Evolutionary conservation across 2,797 vertebrate genomes (phyloP).

Genomic region (Cryptoblepharus egeriae): DNA sequence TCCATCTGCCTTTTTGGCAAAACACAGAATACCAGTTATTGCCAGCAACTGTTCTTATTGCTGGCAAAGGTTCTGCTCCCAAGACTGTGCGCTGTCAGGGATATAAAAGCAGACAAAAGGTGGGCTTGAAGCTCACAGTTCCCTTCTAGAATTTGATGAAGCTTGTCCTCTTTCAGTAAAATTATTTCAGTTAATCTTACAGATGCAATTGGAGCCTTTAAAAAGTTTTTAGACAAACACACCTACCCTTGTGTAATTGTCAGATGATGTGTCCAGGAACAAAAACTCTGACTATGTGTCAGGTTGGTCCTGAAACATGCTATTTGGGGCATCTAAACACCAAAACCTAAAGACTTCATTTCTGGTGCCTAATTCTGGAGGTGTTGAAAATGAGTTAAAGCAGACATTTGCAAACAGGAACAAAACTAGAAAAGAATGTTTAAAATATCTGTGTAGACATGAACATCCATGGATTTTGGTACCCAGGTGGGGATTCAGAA

Average conservation of each 20-base stretch:
- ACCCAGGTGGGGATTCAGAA: no score
- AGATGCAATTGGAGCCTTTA: not conserved
- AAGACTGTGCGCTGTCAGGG: not conserved
- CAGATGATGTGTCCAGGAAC: not conserved
- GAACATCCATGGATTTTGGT: no score
- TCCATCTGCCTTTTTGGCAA: constrained; percentile 17
- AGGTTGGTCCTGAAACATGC: not conserved
- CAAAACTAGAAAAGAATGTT: not conserved
- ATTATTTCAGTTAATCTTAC: not conserved
- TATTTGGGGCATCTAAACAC: not conserved
- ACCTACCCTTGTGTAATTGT: not conserved
- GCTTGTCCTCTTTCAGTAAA: not conserved
- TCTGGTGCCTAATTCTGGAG: not conserved
- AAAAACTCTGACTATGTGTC: no score
- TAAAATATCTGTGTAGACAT: not conserved
- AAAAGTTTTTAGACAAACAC: not conserved
- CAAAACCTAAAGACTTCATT: not conserved
- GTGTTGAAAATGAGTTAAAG: not conserved
- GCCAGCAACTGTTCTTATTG: not conserved
- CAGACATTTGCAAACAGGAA: accelerated
- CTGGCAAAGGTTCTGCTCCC: not conserved
- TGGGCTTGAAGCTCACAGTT: not conserved
- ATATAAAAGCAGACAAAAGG: constrained; percentile 5
- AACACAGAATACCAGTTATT: constrained; percentile 4
- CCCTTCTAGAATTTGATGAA: not conserved